These are phyloP conservation scores for Vesta saturnalis DNA, from an alignment of 2,888 invertebrate genomes.

Conservation along the genomic window DNA sequence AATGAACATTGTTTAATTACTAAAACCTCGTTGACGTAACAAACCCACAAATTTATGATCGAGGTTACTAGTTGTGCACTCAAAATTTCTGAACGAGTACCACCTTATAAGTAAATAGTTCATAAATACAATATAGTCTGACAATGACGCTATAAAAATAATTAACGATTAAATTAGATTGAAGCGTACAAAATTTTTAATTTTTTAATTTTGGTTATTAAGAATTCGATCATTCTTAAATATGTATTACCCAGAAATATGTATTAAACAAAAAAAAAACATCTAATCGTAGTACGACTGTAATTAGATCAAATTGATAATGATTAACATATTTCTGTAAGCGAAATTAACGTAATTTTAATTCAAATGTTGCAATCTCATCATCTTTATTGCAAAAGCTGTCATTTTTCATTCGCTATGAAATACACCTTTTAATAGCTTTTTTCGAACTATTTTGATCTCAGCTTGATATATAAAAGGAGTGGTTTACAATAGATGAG, in stretches of 20 bases:
- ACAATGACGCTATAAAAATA: no score
- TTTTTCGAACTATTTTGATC: slow-evolving; percentile 34
- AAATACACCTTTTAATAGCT: slow-evolving; percentile 33
- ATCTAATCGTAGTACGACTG: no score
- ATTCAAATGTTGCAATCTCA: not conserved
- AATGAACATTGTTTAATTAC: no score
- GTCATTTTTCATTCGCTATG: slow-evolving; percentile 1
- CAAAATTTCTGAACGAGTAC: no score
- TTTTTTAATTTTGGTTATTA: not conserved
- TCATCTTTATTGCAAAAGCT: not conserved
- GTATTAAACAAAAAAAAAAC: no score
- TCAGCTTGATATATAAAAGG: slow-evolving; percentile 34
- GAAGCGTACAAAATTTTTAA: not conserved
- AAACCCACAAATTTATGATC: no score
- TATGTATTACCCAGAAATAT: not conserved
- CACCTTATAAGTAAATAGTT: no score
- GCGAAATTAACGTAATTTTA: no score
- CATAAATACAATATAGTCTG: no score
- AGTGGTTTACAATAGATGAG: slow-evolving; percentile 27
- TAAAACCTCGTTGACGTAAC: no score
- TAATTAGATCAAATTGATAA: not conserved
- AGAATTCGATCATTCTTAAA: not conserved
- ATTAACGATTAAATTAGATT: not conserved
- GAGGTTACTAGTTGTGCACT: no score
- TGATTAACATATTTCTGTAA: not conserved